A percentile compares a stretch with the other conserved stretches of the same genome.
phyloP scores from a whole-genome alignment of 2,888 invertebrate genomes.

The Cataglyphis altisquamis region DNA sequence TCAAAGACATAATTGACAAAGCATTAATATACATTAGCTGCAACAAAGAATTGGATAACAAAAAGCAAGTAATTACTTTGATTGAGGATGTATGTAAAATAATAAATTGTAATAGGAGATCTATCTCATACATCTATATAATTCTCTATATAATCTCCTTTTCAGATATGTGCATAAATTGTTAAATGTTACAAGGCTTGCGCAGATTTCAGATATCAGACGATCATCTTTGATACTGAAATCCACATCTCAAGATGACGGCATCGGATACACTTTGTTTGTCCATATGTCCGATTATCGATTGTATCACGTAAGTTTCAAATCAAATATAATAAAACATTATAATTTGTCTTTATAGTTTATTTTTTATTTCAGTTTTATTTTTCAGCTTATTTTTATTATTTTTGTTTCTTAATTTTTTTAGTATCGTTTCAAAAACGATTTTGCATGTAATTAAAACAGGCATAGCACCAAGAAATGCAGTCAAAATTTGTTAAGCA shows the following conservation, averaged over 20 bases:
- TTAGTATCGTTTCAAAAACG: constrained; percentile 96
- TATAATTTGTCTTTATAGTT: background rate
- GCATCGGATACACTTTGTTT: constrained; percentile 98
- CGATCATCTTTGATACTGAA: constrained; percentile 95
- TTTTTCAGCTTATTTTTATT: background rate
- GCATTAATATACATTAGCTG: constrained; percentile 92
- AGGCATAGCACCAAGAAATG: constrained; percentile 87
- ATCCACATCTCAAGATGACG: constrained; percentile 96
- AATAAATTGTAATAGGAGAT: background rate
- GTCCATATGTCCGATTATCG: constrained; percentile 99
- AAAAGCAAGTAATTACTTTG: constrained; percentile 97
- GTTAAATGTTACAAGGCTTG: constrained; percentile 99
- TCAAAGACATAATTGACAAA: constrained; percentile 92
- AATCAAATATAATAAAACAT: background rate
- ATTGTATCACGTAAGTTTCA: constrained; percentile 96
- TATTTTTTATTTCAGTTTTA: background rate
- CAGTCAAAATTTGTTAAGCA: constrained; percentile 13
- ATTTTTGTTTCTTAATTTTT: constrained; percentile 69
- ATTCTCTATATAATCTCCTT: background rate
- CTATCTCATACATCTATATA: background rate
- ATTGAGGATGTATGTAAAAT: constrained; percentile 95
- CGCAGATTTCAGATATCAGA: constrained; percentile 98
- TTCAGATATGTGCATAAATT: constrained; percentile 99
- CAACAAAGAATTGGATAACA: constrained; percentile 95
- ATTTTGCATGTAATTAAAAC: constrained; percentile 96